Conservation (phyloP, 2,797 vertebrate species). For the Eleutherodactylus coqui region DNA sequence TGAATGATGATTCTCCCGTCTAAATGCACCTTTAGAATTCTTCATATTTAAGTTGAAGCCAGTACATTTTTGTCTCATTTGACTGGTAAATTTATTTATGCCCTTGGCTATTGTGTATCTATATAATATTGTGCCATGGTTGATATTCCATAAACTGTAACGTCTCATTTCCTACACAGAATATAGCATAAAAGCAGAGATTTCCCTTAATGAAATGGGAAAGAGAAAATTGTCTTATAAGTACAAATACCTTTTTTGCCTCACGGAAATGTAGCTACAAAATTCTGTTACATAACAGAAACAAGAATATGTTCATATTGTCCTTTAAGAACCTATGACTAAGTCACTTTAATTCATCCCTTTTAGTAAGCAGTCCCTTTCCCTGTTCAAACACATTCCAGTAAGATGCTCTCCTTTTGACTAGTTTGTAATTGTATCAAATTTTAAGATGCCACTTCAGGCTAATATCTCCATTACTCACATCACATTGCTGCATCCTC, state of each 20-base stretch:
- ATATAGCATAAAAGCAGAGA: not conserved
- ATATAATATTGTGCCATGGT: too few relatives aligned
- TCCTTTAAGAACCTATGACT: not conserved
- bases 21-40: too few relatives aligned
- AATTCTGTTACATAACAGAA: constrained; percentile 7
- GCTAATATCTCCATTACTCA: constrained; percentile 42
- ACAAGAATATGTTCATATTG: not conserved
- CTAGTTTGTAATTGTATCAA: constrained; percentile 20
- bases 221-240: not conserved
- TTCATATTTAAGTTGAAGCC: too few relatives aligned
- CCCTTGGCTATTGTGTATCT: too few relatives aligned
- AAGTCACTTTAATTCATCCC: not conserved
- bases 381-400: not conserved
- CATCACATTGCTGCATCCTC: constrained; percentile 56
- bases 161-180: not conserved
- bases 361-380: not conserved
- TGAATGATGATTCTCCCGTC: too few relatives aligned
- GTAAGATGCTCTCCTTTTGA: constrained; percentile 28
- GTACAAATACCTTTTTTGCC: not conserved
- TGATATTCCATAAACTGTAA: not conserved
- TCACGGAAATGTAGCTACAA: not conserved
- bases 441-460: constrained; percentile 51
- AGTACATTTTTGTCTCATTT: too few relatives aligned
- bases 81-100: too few relatives aligned
- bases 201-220: not conserved